A percentile compares a stretch with the other conserved stretches of the same genome.
These are phyloP conservation scores for Drosophila lini DNA, from an alignment of 1,140 invertebrate genomes.

Conservation along the genomic window DNA sequence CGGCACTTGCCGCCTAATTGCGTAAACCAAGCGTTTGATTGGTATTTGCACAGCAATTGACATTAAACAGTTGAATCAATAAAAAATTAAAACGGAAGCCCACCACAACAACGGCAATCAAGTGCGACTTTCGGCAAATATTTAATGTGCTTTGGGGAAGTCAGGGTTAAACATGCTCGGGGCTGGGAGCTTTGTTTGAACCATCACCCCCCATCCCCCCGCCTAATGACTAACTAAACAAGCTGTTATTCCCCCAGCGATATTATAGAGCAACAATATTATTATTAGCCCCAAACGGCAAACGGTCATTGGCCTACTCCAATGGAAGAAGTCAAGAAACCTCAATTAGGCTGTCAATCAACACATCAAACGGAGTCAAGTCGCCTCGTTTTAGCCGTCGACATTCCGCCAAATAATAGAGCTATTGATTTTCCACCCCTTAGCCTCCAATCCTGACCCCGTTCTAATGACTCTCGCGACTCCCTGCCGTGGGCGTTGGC, in stretches of 20 bases:
- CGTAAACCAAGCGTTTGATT: conserved; percentile 77
- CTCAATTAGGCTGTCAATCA: conserved; percentile 82
- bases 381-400: conserved; percentile 23
- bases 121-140: conserved; percentile 72
- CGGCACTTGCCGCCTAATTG: conserved; percentile 71
- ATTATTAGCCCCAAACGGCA: conserved; percentile 63
- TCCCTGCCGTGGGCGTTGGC: conserved; percentile 41
- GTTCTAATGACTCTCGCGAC: conserved; percentile 56
- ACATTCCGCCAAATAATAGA: conserved; percentile 71
- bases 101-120: conserved; percentile 25
- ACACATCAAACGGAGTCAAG: conserved; percentile 42
- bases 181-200: conserved; percentile 6
- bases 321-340: conserved; percentile 66
- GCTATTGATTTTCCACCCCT: conserved; percentile 73
- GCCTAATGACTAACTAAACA: conserved; percentile 57
- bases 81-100: conserved; percentile 74
- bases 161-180: not conserved
- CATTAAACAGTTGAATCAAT: conserved; percentile 78
- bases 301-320: conserved; percentile 61
- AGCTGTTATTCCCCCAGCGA: conserved; percentile 24
- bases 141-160: conserved; percentile 50
- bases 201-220: not conserved
- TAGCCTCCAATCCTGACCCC: conserved; percentile 5
- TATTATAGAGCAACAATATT: conserved; percentile 68
- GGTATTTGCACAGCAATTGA: conserved; percentile 78